Evolutionary conservation across 1,140 invertebrate genomes (phyloP).

Genomic region (Mactra quadrangularis): DNA sequence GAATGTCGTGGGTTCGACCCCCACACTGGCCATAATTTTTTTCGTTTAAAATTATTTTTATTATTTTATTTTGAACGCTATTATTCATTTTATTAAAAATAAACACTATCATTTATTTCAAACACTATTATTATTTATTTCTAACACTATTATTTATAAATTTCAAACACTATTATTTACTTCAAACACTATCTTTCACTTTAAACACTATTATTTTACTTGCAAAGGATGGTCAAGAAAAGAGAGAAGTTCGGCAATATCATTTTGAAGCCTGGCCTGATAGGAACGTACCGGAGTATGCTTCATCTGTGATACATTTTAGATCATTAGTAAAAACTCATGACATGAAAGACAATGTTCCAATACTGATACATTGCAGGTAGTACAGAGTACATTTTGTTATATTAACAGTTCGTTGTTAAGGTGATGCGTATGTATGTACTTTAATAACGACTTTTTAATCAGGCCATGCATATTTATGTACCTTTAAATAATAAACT

Average conservation of each 20-base stretch:
- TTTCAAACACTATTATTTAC: no score
- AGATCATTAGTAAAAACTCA: conserved; percentile 6
- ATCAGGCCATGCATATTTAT: no score
- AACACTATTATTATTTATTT: no score
- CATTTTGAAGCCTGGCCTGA: conserved; percentile 54
- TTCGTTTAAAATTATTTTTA: conserved; percentile 59
- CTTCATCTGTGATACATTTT: conserved; percentile 56
- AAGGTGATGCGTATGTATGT: not conserved
- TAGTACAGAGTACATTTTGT: no score
- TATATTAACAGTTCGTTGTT: not conserved
- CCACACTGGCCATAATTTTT: conserved; percentile 75
- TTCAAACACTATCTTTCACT: no score
- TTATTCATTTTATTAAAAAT: not conserved
- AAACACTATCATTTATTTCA: not conserved
- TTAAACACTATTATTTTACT: not conserved
- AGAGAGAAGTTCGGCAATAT: conserved; percentile 25
- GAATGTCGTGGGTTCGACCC: conserved; percentile 75
- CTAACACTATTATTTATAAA: no score
- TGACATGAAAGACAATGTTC: conserved; percentile 37
- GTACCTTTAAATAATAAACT: not conserved
- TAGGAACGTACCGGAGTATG: conserved; percentile 44
- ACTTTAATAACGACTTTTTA: not conserved
- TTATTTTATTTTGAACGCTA: not conserved
- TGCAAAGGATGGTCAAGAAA: conserved; percentile 14
- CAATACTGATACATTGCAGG: conserved; percentile 56